Evolutionary conservation across 2,888 invertebrate species (phyloP).

Genomic region (Bimastos eiseni): DNA sequence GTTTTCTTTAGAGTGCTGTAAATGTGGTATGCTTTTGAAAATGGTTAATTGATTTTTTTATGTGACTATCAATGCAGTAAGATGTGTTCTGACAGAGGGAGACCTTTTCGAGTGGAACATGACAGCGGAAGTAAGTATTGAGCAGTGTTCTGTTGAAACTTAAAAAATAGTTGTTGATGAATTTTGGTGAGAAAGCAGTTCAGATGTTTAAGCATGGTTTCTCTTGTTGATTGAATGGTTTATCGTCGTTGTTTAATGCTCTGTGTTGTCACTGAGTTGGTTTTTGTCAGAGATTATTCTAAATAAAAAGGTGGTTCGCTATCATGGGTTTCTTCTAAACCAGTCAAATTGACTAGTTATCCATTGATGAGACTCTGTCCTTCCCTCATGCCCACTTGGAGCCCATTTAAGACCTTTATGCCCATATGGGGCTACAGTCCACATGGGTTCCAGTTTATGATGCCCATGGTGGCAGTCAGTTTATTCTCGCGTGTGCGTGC

Average conservation of each 20-base stretch:
- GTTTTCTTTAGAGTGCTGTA: no score
- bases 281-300: background rate
- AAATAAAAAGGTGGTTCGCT: conserved; percentile 27
- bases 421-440: no score
- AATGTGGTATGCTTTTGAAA: background rate
- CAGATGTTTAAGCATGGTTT: background rate
- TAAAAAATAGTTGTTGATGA: background rate
- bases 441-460: no score
- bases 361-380: background rate
- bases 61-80: background rate
- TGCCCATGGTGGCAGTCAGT: no score
- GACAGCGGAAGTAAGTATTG: background rate
- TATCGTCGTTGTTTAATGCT: background rate
- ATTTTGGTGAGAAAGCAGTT: background rate
- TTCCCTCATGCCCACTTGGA: no score
- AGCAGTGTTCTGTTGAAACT: background rate
- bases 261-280: background rate
- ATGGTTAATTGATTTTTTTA: background rate
- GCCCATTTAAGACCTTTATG: no score
- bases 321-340: background rate
- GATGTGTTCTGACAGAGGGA: background rate
- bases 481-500: no score
- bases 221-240: background rate
- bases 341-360: background rate
- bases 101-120: background rate